Conservation (phyloP, 2,113 vertebrate species). For the Tetrao urogallus region DNA sequence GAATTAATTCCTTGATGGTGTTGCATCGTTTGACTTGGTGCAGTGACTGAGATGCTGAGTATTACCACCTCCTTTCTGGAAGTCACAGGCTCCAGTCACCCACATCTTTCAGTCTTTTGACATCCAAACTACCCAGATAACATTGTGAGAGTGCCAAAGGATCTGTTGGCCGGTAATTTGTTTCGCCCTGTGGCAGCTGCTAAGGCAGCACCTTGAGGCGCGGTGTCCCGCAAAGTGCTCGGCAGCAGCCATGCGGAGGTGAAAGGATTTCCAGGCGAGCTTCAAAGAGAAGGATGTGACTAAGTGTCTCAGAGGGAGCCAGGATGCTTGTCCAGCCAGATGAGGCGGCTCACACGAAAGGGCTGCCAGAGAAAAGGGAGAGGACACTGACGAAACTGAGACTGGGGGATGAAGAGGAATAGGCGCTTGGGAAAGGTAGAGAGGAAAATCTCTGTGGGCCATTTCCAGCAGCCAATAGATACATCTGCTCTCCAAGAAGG, state of each 20-base stretch:
- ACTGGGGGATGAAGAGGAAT: not conserved
- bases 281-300: slow-evolving; percentile 65
- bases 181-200: not conserved
- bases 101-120: not conserved
- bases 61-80: not conserved
- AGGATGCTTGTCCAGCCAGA: not conserved
- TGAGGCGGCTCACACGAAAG: slow-evolving; percentile 43
- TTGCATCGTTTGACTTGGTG: not conserved
- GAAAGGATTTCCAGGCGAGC: slow-evolving; percentile 31
- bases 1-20: not conserved
- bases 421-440: not conserved
- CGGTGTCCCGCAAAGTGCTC: not conserved
- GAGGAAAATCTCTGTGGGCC: not conserved
- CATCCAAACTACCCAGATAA: not conserved
- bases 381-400: not conserved
- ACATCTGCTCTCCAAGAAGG: not conserved
- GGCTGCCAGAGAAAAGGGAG: slow-evolving; percentile 35
- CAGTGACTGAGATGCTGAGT: not conserved
- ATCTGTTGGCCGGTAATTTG: not conserved
- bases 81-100: accelerated
- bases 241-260: not conserved
- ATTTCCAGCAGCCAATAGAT: not conserved
- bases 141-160: not conserved
- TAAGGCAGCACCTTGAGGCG: not conserved
- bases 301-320: not conserved